Conservation (phyloP, 2,113 vertebrate genomes). For the Delphinus delphis region DNA sequence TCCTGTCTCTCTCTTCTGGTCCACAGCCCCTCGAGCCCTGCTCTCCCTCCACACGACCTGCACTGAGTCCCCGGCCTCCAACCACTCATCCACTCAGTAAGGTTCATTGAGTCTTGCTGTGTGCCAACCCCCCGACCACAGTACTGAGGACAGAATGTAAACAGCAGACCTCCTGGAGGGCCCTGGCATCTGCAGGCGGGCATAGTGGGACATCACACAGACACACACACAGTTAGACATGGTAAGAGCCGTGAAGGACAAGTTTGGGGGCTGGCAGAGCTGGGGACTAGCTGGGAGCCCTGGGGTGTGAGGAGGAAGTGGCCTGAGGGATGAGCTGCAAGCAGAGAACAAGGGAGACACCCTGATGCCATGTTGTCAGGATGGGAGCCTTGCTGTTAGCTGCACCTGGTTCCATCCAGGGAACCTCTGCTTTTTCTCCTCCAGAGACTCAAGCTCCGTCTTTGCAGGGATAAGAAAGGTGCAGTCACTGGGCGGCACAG, state of each 20-base stretch:
- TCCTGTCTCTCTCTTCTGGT: not conserved
- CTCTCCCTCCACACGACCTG: too few species aligned
- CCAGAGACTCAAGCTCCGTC: not conserved
- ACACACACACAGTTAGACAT: not conserved
- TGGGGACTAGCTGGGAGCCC: not conserved
- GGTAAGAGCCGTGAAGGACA: not conserved
- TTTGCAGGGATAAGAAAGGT: not conserved
- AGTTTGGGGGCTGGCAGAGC: not conserved
- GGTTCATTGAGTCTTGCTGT: not conserved
- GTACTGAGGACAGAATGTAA: not conserved
- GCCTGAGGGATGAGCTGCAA: not conserved
- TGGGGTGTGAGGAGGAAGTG: not conserved
- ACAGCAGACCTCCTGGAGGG: not conserved
- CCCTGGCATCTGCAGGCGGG: not conserved
- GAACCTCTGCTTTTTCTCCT: not conserved
- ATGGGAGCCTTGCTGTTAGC: not conserved
- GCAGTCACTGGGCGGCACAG: not conserved
- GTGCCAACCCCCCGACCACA: rapidly evolving
- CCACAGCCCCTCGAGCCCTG: not conserved
- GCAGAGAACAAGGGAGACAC: not conserved
- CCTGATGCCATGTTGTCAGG: not conserved
- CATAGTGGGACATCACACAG: not conserved
- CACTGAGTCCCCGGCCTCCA: rapidly evolving
- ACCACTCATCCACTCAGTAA: not conserved
- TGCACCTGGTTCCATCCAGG: not conserved